These are phyloP conservation scores for Pogonus chalceus DNA, from an alignment of 1,140 invertebrate species.

Conservation along the genomic window DNA sequence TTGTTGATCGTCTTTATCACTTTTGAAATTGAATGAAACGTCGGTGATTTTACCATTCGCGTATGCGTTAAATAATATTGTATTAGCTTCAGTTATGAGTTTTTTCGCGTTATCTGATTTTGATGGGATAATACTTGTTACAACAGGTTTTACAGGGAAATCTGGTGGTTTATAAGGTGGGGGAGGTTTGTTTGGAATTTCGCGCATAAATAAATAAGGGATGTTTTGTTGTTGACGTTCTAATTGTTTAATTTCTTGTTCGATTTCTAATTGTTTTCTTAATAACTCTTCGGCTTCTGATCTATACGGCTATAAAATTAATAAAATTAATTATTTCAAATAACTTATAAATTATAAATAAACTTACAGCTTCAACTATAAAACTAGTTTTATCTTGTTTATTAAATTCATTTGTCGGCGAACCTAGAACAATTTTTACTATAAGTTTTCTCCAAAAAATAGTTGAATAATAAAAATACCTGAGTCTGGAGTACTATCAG, in stretches of 20 bases:
- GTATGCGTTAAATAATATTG: conserved; percentile 37
- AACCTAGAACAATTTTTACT: conserved; percentile 14
- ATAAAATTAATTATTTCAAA: too few species aligned
- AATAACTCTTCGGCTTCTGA: conserved; percentile 32
- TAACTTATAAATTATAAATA: too few species aligned
- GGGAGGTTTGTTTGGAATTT: conserved; percentile 62
- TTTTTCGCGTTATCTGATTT: conserved; percentile 37
- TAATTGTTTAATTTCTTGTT: conserved; percentile 50
- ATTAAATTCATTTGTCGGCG: conserved; percentile 3
- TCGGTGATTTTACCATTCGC: conserved; percentile 30
- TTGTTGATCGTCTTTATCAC: conserved; percentile 27
- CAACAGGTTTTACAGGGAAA: conserved; percentile 22
- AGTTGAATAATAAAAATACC: conserved; percentile 17
- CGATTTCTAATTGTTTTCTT: conserved; percentile 46
- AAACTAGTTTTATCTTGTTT: background rate
- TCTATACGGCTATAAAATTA: background rate
- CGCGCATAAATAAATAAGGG: conserved; percentile 46
- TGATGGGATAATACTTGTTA: conserved; percentile 33
- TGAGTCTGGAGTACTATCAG: conserved; percentile 24
- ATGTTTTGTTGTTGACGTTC: conserved; percentile 46
- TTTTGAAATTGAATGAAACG: background rate
- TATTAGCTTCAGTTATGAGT: conserved; percentile 37
- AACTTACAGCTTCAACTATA: background rate
- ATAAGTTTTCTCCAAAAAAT: conserved; percentile 6
- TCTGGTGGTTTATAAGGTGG: conserved; percentile 56